phyloP scores from a whole-genome alignment of 2,113 vertebrate species.

The Craseonycteris thonglongyai region DNA sequence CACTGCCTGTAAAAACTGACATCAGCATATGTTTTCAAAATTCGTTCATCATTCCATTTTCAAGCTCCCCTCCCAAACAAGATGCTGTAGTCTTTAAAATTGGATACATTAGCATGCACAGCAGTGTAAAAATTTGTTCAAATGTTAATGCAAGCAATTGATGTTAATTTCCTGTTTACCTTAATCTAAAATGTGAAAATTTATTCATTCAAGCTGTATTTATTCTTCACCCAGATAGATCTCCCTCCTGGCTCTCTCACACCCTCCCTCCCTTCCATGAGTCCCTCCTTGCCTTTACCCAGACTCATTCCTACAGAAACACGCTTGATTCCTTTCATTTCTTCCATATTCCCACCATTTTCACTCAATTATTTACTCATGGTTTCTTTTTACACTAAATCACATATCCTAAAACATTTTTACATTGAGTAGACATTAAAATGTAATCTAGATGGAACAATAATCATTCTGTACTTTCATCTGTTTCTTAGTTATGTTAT shows the following conservation, averaged over 20 bases:
- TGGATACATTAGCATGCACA: not conserved
- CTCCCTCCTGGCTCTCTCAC: too few species aligned
- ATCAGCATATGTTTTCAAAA: not conserved
- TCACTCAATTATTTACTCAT: not conserved
- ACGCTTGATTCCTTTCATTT: not conserved
- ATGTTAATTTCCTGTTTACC: constrained; percentile 28
- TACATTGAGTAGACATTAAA: not conserved
- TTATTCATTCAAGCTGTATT: not conserved
- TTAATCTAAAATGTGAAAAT: not conserved
- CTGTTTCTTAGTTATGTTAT: not conserved
- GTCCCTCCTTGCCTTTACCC: not conserved
- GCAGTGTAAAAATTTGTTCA: constrained; percentile 2
- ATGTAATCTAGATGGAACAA: not conserved
- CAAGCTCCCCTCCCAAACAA: not conserved
- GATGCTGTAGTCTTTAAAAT: constrained; percentile 23
- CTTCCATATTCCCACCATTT: not conserved
- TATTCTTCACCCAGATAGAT: not conserved
- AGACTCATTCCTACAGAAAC: not conserved
- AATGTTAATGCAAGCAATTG: constrained; percentile 26
- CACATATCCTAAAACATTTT: not conserved
- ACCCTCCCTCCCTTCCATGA: not conserved
- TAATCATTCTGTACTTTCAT: not conserved
- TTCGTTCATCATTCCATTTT: not conserved
- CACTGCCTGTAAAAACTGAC: not conserved
- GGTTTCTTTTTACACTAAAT: not conserved